Evolutionary conservation across 2,797 vertebrate genomes (phyloP).

Genomic region (Heliangelus exortis): DNA sequence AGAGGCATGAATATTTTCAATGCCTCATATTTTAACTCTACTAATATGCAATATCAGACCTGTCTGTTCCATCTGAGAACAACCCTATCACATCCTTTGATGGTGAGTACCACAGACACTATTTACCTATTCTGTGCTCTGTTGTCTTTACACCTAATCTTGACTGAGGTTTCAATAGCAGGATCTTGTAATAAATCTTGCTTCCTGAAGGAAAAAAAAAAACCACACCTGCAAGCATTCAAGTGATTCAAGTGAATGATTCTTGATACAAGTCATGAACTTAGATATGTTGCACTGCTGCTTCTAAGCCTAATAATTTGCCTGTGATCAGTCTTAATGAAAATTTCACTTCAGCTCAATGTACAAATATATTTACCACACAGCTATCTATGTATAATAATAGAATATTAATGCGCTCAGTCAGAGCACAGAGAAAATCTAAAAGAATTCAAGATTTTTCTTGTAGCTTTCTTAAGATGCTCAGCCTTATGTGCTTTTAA

Average conservation of each 20-base stretch:
- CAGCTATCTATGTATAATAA: not conserved
- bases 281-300: not conserved
- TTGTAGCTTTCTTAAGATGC: not conserved
- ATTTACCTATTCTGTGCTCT: conserved; percentile 48
- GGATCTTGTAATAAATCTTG: conserved; percentile 59
- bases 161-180: conserved; percentile 45
- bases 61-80: conserved; percentile 50
- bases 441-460: conserved; percentile 27
- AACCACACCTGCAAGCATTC: conserved; percentile 1
- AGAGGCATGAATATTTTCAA: conserved; percentile 65
- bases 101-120: not conserved
- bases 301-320: conserved; percentile 35
- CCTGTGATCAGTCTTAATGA: conserved; percentile 38
- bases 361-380: conserved; percentile 31
- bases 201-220: conserved; percentile 21
- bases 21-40: conserved; percentile 42
- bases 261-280: conserved; percentile 50
- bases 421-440: conserved; percentile 3
- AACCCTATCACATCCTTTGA: conserved; percentile 51
- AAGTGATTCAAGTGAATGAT: conserved; percentile 42
- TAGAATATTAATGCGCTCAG: not conserved
- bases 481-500: not conserved
- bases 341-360: conserved; percentile 40
- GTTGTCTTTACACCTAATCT: conserved; percentile 59
- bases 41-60: conserved; percentile 58